Evolutionary conservation across 1,140 invertebrate species (phyloP).

Genomic region (Megalopta genalis): DNA sequence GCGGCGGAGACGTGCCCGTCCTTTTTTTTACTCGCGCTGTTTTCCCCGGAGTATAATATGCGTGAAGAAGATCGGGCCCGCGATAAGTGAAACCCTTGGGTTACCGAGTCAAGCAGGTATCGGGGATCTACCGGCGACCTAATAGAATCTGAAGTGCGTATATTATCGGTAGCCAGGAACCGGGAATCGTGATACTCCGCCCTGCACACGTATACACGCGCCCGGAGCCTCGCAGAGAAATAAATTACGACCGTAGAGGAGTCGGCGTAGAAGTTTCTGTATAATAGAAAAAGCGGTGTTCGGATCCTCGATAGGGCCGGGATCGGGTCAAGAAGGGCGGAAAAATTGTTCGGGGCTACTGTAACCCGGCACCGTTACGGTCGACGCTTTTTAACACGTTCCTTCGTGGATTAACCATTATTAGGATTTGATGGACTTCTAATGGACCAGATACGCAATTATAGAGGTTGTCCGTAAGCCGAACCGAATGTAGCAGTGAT

Average conservation of each 20-base stretch:
- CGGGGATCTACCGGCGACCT: constrained; percentile 57
- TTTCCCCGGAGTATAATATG: constrained; percentile 70
- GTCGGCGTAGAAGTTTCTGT: background rate
- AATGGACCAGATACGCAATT: too few relatives aligned
- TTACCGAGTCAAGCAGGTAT: constrained; percentile 67
- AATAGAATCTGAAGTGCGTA: constrained; percentile 48
- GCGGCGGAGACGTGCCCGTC: constrained; percentile 31
- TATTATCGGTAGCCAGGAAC: constrained; percentile 60
- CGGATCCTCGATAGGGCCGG: too few relatives aligned
- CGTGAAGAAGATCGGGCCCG: constrained; percentile 73
- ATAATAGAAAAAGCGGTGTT: background rate
- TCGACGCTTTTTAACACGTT: too few relatives aligned
- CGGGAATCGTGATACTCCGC: constrained; percentile 34
- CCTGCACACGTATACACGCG: background rate
- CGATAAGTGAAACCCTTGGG: constrained; percentile 72
- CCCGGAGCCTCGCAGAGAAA: background rate
- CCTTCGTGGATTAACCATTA: too few relatives aligned
- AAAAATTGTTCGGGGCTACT: background rate
- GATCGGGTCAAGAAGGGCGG: background rate
- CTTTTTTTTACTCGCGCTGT: constrained; percentile 64
- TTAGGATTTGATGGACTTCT: too few relatives aligned
- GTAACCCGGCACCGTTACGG: background rate
- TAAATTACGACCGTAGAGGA: background rate
- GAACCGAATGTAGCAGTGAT: too few relatives aligned
- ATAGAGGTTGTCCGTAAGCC: too few relatives aligned